A percentile compares a stretch with the other conserved stretches of the same genome.
These are phyloP conservation scores for Euwallacea fornicatus DNA, from an alignment of 1,140 invertebrate genomes.

Conservation along the genomic window DNA sequence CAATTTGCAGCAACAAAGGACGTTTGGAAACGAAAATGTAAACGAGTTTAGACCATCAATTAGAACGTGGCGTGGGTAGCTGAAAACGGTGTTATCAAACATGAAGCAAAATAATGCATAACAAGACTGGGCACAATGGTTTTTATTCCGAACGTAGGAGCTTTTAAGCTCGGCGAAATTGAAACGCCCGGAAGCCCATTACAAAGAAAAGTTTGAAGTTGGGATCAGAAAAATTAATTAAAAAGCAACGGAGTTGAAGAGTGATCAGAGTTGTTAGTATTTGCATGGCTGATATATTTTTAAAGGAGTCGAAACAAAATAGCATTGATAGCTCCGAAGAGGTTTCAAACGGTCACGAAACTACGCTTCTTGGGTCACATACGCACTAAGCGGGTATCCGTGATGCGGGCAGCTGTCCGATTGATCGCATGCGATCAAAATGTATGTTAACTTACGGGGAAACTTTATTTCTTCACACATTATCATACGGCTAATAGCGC, in stretches of 20 bases:
- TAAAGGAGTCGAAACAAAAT: too few relatives aligned
- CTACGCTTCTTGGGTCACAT: too few relatives aligned
- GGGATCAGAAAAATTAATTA: not conserved
- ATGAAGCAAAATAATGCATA: conserved; percentile 5
- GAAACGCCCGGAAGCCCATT: conserved; percentile 2
- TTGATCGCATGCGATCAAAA: too few relatives aligned
- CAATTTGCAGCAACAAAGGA: too few relatives aligned
- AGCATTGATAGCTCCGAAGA: too few relatives aligned
- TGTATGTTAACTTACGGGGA: too few relatives aligned
- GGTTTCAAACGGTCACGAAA: too few relatives aligned
- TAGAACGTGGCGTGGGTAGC: not conserved
- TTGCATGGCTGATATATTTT: not conserved
- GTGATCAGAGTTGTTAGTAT: not conserved
- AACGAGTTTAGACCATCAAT: not conserved
- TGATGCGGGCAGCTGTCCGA: too few relatives aligned
- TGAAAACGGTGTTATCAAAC: conserved; percentile 10
- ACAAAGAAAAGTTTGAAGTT: not conserved
- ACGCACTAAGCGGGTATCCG: too few relatives aligned
- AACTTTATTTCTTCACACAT: too few relatives aligned
- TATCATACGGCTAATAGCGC: too few relatives aligned
- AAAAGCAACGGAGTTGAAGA: conserved; percentile 3
- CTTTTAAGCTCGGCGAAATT: conserved; percentile 7
- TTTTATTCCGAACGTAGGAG: conserved; percentile 4
- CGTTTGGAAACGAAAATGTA: too few relatives aligned
- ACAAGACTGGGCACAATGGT: not conserved